A percentile compares a stretch with the other conserved stretches of the same genome.
phyloP scores from a whole-genome alignment of 1,140 invertebrate genomes.

The Pogonomyrmex californicus region DNA sequence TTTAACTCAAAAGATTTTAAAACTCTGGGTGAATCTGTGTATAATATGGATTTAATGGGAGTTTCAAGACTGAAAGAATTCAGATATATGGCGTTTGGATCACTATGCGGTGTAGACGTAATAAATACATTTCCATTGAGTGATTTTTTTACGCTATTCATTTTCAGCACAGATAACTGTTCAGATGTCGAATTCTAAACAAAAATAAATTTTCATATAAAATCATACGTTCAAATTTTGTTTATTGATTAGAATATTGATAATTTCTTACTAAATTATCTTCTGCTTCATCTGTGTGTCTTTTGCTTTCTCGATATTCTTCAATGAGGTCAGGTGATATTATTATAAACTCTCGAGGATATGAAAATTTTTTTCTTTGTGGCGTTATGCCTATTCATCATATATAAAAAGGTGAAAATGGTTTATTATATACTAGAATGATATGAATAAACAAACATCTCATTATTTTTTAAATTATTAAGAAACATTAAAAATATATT shows the following conservation, averaged over 20 bases:
- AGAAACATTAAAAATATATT: background rate
- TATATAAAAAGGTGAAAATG: background rate
- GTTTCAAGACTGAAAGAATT: background rate
- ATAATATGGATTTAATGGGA: background rate
- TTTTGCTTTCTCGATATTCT: constrained; percentile 85
- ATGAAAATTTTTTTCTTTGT: constrained; percentile 88
- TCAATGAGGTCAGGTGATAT: constrained; percentile 90
- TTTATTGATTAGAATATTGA: background rate
- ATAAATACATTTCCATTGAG: background rate
- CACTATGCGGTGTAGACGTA: background rate
- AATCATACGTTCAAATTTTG: background rate
- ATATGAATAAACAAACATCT: background rate
- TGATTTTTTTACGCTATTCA: background rate
- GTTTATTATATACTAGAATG: constrained; percentile 78
- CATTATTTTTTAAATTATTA: background rate
- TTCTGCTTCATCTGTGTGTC: constrained; percentile 70
- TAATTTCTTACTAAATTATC: constrained; percentile 66
- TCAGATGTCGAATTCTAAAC: background rate
- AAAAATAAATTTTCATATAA: background rate
- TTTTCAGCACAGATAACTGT: background rate
- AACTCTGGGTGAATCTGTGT: background rate
- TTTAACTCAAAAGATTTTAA: background rate
- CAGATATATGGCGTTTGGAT: background rate
- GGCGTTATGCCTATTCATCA: constrained; percentile 88
- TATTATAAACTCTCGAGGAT: constrained; percentile 88